Evolutionary conservation across 2,113 vertebrate species (phyloP).

Genomic region (Pionites leucogaster): DNA sequence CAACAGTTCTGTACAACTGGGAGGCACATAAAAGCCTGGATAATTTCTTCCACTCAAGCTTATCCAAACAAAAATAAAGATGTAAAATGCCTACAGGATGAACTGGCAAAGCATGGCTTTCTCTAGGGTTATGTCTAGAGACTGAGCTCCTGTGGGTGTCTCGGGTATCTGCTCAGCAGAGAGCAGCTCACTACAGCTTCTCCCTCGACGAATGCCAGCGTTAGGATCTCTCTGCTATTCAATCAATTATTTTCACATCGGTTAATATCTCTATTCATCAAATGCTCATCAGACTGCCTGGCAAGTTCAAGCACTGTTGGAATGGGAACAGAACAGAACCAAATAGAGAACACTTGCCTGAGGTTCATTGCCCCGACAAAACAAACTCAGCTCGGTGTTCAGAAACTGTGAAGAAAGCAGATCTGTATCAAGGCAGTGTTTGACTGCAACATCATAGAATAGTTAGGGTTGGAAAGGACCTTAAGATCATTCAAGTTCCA

Average conservation of each 20-base stretch:
- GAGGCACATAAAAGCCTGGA: not conserved
- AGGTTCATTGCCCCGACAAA: not conserved
- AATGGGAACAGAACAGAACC: not conserved
- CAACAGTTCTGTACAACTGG: not conserved
- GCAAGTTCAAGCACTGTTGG: not conserved
- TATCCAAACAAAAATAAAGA: not conserved
- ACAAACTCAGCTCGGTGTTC: not conserved
- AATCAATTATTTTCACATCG: not conserved
- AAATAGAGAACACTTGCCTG: not conserved
- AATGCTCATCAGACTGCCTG: not conserved
- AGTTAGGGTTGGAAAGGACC: too few species aligned
- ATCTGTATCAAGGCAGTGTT: not conserved
- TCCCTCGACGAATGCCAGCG: not conserved
- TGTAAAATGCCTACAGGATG: not conserved
- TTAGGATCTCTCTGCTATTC: not conserved
- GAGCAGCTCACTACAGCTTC: not conserved
- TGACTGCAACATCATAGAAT: not conserved
- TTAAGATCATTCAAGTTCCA: too few species aligned
- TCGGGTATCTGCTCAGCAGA: not conserved
- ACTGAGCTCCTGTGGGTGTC: not conserved
- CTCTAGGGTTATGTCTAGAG: not conserved
- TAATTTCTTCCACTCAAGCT: not conserved
- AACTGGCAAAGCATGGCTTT: not conserved
- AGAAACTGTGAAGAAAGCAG: not conserved
- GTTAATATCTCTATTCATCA: not conserved